These are phyloP conservation scores for Centruroides vittatus DNA, from an alignment of 1,140 invertebrate species.

Conservation along the genomic window DNA sequence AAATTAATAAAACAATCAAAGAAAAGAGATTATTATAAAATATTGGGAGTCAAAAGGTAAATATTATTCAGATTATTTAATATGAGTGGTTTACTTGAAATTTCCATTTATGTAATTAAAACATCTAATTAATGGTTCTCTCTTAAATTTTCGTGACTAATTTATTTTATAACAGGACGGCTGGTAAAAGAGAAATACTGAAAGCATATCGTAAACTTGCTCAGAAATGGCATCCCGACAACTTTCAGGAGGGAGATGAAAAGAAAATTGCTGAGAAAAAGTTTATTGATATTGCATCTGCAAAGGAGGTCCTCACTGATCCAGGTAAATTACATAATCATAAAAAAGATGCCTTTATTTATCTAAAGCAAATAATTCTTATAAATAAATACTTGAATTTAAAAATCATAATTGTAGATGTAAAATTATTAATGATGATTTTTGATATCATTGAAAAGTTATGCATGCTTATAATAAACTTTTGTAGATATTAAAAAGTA, in stretches of 20 bases:
- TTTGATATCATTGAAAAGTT: too few relatives aligned
- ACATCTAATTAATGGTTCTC: background rate
- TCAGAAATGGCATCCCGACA: slow-evolving; percentile 98
- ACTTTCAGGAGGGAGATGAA: slow-evolving; percentile 58
- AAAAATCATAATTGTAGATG: too few relatives aligned
- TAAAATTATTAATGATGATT: too few relatives aligned
- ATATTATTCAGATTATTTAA: background rate
- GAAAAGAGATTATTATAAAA: slow-evolving; percentile 96
- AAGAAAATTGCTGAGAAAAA: slow-evolving; percentile 94
- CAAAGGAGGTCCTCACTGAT: slow-evolving; percentile 85
- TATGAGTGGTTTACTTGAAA: too few relatives aligned
- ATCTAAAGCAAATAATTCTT: too few relatives aligned
- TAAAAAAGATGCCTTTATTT: too few relatives aligned
- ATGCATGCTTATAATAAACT: too few relatives aligned
- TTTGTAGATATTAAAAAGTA: too few relatives aligned
- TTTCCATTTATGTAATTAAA: too few relatives aligned
- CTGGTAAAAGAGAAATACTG: slow-evolving; percentile 79
- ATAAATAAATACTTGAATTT: too few relatives aligned
- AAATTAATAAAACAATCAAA: slow-evolving; percentile 88
- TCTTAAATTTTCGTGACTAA: background rate
- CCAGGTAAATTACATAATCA: slow-evolving; percentile 32
- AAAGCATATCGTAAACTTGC: slow-evolving; percentile 96
- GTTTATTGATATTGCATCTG: slow-evolving; percentile 97
- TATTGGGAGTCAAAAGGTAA: slow-evolving; percentile 63
- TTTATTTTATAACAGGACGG: slow-evolving; percentile 30